These are phyloP conservation scores for Amaurobius ferox DNA, from an alignment of 2,888 invertebrate genomes.

Conservation along the genomic window DNA sequence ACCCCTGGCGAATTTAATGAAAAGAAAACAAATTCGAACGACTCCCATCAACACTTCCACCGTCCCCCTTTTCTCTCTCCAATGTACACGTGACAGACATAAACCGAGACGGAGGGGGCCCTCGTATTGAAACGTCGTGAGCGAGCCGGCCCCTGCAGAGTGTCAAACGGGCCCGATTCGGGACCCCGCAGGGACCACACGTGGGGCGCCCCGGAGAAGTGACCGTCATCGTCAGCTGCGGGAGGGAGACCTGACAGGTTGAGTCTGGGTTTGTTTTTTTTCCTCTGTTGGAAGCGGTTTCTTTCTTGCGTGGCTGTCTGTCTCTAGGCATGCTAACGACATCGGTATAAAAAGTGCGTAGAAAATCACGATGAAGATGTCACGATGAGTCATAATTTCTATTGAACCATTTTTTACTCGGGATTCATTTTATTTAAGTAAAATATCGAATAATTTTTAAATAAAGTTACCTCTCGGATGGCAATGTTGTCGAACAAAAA, in stretches of 20 bases:
- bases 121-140: conserved; percentile 47
- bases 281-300: background rate
- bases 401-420: no score
- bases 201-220: conserved; percentile 31
- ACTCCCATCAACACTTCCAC: conserved; percentile 40
- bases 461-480: no score
- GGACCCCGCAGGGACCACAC: conserved; percentile 49
- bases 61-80: background rate
- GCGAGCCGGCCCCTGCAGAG: conserved; percentile 8
- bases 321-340: background rate
- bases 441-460: no score
- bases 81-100: conserved; percentile 9
- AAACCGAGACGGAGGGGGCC: background rate
- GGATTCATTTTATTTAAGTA: no score
- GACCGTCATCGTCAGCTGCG: conserved; percentile 58
- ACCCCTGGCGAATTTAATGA: conserved; percentile 58
- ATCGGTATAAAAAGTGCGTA: background rate
- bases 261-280: background rate
- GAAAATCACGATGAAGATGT: conserved; percentile 7
- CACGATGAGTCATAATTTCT: background rate
- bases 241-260: conserved; percentile 13
- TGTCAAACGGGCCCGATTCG: conserved; percentile 50
- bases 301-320: background rate
- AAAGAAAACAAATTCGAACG: conserved; percentile 67
- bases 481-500: no score